A percentile compares a stretch with the other conserved stretches of the same genome.
phyloP scores from a whole-genome alignment of 2,888 invertebrate species.

The Drosophila meridiana region DNA sequence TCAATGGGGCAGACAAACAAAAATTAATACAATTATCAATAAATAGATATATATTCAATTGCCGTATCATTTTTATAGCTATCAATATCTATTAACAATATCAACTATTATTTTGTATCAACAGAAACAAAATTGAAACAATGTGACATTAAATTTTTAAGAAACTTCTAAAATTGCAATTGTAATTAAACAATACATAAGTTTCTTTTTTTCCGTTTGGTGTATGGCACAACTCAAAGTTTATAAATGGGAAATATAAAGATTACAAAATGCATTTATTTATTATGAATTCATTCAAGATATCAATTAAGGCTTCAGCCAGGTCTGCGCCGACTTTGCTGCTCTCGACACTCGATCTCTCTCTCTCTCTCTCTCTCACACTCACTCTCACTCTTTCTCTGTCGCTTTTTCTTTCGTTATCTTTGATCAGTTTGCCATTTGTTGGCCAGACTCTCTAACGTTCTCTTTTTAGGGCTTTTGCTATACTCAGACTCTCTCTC shows the following conservation, averaged over 20 bases:
- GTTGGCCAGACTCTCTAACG: slow-evolving; percentile 23
- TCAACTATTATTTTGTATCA: no score
- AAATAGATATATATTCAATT: neutral
- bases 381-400: neutral
- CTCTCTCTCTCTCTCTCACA: neutral
- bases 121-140: neutral
- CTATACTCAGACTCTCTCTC: neutral
- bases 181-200: neutral
- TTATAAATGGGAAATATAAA: slow-evolving; percentile 17
- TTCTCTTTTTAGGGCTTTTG: slow-evolving; percentile 24
- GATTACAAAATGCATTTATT: slow-evolving; percentile 35
- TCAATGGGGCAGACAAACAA: neutral
- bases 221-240: neutral
- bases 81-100: neutral
- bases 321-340: slow-evolving; percentile 11
- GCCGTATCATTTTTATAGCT: neutral
- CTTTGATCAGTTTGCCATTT: slow-evolving; percentile 24
- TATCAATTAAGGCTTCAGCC: slow-evolving; percentile 26
- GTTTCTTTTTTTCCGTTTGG: no score
- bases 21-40: neutral
- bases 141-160: neutral
- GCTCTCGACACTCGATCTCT: neutral
- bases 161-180: neutral
- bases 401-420: slow-evolving; percentile 5
- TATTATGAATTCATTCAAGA: slow-evolving; percentile 18